A percentile compares a stretch with the other conserved stretches of the same genome.
These are phyloP conservation scores for Acronicta psi DNA, from an alignment of 2,888 invertebrate genomes.

Conservation along the genomic window DNA sequence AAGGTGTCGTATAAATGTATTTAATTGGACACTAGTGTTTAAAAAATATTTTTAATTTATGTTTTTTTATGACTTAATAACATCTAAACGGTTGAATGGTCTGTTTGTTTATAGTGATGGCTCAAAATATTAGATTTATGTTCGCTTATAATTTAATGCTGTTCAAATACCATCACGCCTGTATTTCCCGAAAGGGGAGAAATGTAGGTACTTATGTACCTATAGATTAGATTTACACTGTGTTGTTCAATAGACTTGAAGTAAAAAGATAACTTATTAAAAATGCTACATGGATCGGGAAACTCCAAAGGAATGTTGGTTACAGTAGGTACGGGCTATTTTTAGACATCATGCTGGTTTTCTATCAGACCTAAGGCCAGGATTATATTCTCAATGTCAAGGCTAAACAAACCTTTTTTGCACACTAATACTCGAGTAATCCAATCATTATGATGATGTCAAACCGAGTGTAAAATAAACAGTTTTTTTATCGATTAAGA, in stretches of 20 bases:
- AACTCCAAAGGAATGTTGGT: neutral
- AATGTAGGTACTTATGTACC: too few species aligned
- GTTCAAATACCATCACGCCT: too few species aligned
- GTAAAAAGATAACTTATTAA: too few species aligned
- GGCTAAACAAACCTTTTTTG: conserved; percentile 19
- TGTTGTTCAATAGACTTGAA: too few species aligned
- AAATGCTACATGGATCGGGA: neutral
- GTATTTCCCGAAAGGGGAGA: too few species aligned
- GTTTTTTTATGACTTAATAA: neutral
- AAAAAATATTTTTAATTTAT: conserved; percentile 3
- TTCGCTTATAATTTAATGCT: too few species aligned
- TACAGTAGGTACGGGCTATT: neutral
- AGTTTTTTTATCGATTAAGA: conserved; percentile 2
- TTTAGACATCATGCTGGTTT: neutral
- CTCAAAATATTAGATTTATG: neutral
- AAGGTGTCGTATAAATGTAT: conserved; percentile 13
- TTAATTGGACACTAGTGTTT: conserved; percentile 9
- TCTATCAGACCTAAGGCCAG: neutral
- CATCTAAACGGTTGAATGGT: conserved; percentile 6
- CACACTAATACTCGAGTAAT: conserved; percentile 6
- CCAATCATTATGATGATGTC: conserved; percentile 19
- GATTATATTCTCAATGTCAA: conserved; percentile 1
- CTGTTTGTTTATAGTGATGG: conserved; percentile 3
- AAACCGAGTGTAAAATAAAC: conserved; percentile 19
- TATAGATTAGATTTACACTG: too few species aligned